Base-by-base conservation (phyloP, 2,797 vertebrate genomes). In the Myotis planiceps region DNA sequence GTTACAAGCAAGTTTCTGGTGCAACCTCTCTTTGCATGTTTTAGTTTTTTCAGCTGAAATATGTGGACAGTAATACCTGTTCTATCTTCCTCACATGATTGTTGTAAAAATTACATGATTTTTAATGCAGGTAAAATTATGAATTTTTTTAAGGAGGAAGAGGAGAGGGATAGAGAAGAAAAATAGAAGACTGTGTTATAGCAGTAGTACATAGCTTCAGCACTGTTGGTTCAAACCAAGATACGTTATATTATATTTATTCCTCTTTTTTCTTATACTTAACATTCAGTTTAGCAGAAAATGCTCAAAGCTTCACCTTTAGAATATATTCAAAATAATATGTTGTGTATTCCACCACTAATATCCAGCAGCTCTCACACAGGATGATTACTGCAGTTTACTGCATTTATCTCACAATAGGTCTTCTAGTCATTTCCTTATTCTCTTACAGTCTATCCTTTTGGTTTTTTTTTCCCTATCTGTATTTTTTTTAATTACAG, bases 1-100 rank as follows among this genome's bases (percentile, higher is more conserved):
- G 21, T 71, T 55, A 34, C 25, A 69, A 37, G 49, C 49, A 49
- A 65, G 27, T 82, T 85, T 65, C 19, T 63, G 68, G 34, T 66
- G 19, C 66, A 66, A 4, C 45, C n/a, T 65, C 29, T 75, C 51
- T 76, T 80, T 69, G 39, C 19, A 55, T 63, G 63, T 4, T 74
- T 88, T 84, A 72, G 27, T 82, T 72, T 93, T 87, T 71, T 71
- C 19, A 55, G 27, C 29, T 84, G 37, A 81, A 83, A 88, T 88
- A 80, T 91, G 63, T 92, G 58, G 12, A 51, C 39, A 74, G 25
- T 72, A 81, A 90, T n/a, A 65, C 32, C 3, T 81, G 2, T 78
- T 60, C 13, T 90, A 19, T 51, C 63, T 78, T 25, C 16, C n/a
- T 88, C 42, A 34, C 5, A 25, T 32, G 23, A 55, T 75, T 18